phyloP scores from a whole-genome alignment of 2,113 vertebrate genomes.

The Notiomystis cincta region DNA sequence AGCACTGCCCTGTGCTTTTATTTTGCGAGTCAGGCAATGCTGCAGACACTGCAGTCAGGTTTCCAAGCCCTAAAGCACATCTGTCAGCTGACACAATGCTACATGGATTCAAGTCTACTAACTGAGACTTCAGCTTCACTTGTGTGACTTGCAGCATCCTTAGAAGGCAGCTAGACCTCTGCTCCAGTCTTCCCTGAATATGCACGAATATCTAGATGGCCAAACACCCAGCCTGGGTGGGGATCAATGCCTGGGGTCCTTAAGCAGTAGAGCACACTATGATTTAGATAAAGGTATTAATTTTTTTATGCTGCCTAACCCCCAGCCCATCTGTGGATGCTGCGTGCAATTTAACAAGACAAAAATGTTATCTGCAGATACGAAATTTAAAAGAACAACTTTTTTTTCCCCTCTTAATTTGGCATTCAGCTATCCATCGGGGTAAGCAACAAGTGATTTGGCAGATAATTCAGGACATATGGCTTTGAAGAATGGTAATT shows the following conservation, averaged over 20 bases:
- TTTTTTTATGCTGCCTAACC: background rate
- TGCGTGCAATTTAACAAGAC: background rate
- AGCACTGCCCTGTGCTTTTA: background rate
- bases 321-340: background rate
- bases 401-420: background rate
- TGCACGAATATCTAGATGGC: background rate
- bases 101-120: background rate
- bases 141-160: background rate
- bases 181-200: background rate
- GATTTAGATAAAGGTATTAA: background rate
- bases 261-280: background rate
- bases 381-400: background rate
- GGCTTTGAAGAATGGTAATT: conserved; percentile 23
- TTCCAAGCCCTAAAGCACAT: background rate
- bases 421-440: background rate
- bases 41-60: background rate
- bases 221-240: background rate
- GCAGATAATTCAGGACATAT: conserved; percentile 35
- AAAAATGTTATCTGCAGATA: background rate
- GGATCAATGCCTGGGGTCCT: background rate
- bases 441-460: conserved; percentile 28
- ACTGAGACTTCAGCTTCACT: background rate
- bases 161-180: background rate
- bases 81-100: background rate
- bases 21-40: background rate